Conservation (phyloP, 2,113 vertebrate genomes). For the Bettongia penicillata region DNA sequence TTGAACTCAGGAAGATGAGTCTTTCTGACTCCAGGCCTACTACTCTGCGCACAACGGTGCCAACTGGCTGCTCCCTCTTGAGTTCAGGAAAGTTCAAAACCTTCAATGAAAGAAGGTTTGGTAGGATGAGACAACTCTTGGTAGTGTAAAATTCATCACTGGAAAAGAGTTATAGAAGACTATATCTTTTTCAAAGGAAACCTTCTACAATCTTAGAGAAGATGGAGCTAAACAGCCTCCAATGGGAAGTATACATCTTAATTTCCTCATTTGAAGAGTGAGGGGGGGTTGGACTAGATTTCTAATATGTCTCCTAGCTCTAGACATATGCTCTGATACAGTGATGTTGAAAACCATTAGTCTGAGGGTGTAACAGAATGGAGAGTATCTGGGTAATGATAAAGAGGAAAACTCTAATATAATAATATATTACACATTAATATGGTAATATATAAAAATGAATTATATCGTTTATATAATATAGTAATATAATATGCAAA, state of each 20-base stretch:
- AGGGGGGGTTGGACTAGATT: background rate
- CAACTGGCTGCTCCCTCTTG: too few species aligned
- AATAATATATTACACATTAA: too few species aligned
- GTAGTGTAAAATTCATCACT: background rate
- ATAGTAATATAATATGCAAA: background rate
- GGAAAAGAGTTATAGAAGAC: background rate
- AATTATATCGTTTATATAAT: background rate
- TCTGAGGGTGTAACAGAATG: background rate
- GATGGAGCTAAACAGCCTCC: background rate
- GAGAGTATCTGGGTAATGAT: background rate
- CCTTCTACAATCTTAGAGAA: background rate
- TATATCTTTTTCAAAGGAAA: background rate
- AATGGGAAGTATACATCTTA: background rate
- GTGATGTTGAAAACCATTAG: background rate
- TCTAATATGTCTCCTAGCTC: background rate
- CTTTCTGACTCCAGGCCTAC: too few species aligned
- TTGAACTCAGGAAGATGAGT: too few species aligned
- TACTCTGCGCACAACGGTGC: too few species aligned
- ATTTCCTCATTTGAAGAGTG: background rate
- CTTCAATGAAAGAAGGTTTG: background rate
- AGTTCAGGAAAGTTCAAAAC: background rate
- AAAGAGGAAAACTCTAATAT: background rate
- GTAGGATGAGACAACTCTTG: background rate
- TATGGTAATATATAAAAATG: too few species aligned
- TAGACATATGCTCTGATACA: background rate